Conservation (phyloP, 2,888 invertebrate genomes). For the Rapana venosa region DNA sequence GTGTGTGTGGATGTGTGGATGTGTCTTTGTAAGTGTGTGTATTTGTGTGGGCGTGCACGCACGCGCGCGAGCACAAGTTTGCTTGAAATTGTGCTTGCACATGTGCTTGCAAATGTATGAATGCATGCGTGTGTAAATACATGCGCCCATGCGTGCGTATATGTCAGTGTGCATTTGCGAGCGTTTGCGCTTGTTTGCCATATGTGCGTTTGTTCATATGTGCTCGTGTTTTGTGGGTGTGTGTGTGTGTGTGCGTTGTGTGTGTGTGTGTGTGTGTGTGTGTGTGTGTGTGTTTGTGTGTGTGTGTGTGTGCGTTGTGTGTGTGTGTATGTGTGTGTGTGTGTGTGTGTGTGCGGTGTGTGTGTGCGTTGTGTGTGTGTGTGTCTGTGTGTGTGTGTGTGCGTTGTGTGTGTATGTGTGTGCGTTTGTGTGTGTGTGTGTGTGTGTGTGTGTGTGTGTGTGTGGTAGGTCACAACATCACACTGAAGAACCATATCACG, state of each 20-base stretch:
- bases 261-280: neutral
- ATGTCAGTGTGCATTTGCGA: too few relatives aligned
- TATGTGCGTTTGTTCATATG: too few relatives aligned
- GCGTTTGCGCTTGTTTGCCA: too few relatives aligned
- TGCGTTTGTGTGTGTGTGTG: neutral
- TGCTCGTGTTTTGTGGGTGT: too few relatives aligned
- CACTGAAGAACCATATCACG: slow-evolving; percentile 12
- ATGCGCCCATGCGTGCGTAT: too few relatives aligned
- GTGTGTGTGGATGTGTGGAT: neutral
- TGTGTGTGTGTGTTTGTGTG: neutral
- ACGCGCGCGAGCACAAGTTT: too few relatives aligned
- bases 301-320: too few relatives aligned
- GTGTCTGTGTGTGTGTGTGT: neutral
- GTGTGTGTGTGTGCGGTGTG: neutral
- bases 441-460: neutral
- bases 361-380: neutral
- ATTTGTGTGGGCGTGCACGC: neutral
- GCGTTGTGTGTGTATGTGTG: neutral
- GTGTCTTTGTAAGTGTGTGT: neutral
- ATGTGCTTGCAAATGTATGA: too few relatives aligned
- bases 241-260: neutral
- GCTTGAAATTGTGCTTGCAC: too few relatives aligned
- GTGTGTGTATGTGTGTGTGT: neutral
- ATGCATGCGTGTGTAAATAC: too few relatives aligned
- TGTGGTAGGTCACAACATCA: slow-evolving; percentile 33